These are phyloP conservation scores for Chamaedrilus cognettii DNA, from an alignment of 2,888 invertebrate genomes.

Conservation along the genomic window DNA sequence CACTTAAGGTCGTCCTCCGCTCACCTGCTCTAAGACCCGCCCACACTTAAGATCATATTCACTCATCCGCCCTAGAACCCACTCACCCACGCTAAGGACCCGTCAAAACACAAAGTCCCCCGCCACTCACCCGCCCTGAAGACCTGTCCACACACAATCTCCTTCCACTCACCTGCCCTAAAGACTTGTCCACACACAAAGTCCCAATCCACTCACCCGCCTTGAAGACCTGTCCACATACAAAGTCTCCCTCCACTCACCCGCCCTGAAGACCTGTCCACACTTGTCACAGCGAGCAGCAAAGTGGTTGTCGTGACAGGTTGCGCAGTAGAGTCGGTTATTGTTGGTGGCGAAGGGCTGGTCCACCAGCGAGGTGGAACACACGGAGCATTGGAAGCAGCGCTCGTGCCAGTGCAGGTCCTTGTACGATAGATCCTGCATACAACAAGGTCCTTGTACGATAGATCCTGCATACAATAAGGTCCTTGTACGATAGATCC, in stretches of 20 bases:
- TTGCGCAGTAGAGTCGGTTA: conserved; percentile 99
- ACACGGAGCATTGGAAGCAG: conserved; percentile 98
- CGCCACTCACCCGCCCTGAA: conserved; percentile 86
- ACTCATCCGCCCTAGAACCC: not conserved
- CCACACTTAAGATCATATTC: conserved; percentile 67
- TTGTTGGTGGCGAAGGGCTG: conserved; percentile 99
- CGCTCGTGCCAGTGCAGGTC: conserved; percentile 99
- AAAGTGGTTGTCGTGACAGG: conserved; percentile 99
- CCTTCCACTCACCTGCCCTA: not conserved
- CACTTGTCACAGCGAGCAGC: conserved; percentile 99
- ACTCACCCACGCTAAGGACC: not conserved
- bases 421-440: conserved; percentile 98
- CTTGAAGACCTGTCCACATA: not conserved
- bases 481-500: conserved; percentile 98
- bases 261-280: conserved; percentile 98
- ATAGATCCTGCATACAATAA: conserved; percentile 80
- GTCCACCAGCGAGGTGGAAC: conserved; percentile 96
- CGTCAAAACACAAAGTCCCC: not conserved
- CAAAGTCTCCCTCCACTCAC: conserved; percentile 62
- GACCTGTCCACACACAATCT: conserved; percentile 80
- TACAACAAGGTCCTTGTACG: conserved; percentile 89
- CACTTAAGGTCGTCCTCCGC: conserved; percentile 12
- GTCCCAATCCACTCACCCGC: not conserved
- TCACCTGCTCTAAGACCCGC: conserved; percentile 98
- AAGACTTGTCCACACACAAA: not conserved